A percentile compares a stretch with the other conserved stretches of the same genome.
Evolutionary conservation across 2,113 vertebrate genomes (phyloP).

Genomic region (Eulemur rufifrons): DNA sequence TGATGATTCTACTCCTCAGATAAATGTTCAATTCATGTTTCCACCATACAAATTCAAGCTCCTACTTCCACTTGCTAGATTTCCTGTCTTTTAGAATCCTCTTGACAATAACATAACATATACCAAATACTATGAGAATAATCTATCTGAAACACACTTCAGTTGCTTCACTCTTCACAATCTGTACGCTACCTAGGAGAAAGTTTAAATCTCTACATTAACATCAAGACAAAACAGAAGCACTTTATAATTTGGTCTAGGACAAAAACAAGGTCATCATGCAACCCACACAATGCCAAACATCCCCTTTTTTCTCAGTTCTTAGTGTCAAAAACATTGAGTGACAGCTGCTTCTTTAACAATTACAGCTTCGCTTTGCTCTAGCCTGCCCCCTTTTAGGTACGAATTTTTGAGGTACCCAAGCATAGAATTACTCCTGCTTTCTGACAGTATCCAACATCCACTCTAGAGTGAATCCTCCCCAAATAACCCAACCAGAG

Average conservation of each 20-base stretch:
- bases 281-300: background rate
- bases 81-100: background rate
- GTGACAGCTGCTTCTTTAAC: background rate
- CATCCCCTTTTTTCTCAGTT: background rate
- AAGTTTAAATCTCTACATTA: background rate
- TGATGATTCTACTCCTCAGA: too few relatives aligned
- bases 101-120: background rate
- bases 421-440: background rate
- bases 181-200: background rate
- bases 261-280: background rate
- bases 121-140: background rate
- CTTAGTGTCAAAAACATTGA: background rate
- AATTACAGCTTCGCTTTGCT: background rate
- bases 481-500: background rate
- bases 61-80: background rate
- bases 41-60: background rate
- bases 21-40: background rate
- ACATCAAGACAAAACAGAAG: background rate
- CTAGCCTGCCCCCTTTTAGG: background rate
- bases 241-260: background rate
- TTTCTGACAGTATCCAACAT: background rate
- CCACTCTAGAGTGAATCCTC: background rate
- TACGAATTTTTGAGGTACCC: background rate
- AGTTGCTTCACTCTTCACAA: background rate
- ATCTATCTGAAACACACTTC: background rate